Base-by-base conservation (phyloP, 2,113 vertebrate species). In the Dasyurus viverrinus region DNA sequence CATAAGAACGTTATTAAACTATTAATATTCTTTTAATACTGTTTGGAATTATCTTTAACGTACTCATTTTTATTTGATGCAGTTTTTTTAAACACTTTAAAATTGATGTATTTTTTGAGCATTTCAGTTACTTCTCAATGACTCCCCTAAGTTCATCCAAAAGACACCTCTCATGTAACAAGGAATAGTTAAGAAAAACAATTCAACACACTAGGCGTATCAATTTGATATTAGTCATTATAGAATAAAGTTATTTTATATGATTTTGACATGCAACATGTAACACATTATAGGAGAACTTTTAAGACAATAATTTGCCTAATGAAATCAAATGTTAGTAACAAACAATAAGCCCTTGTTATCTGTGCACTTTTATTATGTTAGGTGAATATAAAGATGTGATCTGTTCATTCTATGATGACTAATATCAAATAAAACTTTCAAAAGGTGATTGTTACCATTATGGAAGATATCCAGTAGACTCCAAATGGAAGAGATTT, bases 1-100 rank as follows among this genome's bases (percentile, higher is more conserved):
- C 10, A 94, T 93, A 95, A 84, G n/a, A n/a, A 84, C 42, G n/a
- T 42, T 84, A 16, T 84, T 84, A 84, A 84, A 42, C 19, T 84
- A 42, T 84, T 42, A 42, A 84, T 84, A 84, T 84, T 42, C 68
- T 42, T 42, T 42, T 42, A 84, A 42, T 84, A 42, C 19, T n/a
- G 0, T 42, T 42, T 42, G 5, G n/a, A 84, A 84, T 42, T 76
- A 76, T 23, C n/a, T n/a, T 84, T 84, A 23, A 84, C 0, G 23
- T 42, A 76, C 12, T n/a, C 36, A 76, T 84, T 84, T 84, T 42
- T 23, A 42, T 42, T 84, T 42, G 19, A 42, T 23, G 19, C 22
- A n/a, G 42, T n/a, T 84, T 84, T 47, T 52, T 84, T 19, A n/a
- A 84, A 84, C n/a, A 84, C 36, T 42, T 84, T 84, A 22, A 84